Conservation (phyloP, 2,888 invertebrate species). For the Antheraea yamamai region DNA sequence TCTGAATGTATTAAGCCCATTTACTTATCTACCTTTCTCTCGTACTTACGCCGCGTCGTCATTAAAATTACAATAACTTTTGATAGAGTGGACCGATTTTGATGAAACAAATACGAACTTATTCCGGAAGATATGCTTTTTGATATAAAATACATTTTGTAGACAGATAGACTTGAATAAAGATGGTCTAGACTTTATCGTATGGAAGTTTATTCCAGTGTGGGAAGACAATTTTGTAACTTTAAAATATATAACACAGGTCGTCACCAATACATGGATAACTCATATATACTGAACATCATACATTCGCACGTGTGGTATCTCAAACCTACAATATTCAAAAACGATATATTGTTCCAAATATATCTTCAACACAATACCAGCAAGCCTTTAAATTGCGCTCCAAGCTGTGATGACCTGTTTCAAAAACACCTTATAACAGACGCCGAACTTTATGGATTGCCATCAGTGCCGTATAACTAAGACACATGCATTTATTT, state of each 20-base stretch:
- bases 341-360: background rate
- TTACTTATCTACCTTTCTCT: too few species aligned
- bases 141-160: too few species aligned
- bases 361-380: background rate
- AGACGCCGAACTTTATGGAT: background rate
- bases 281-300: background rate
- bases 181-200: background rate
- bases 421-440: background rate
- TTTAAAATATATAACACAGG: background rate
- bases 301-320: background rate
- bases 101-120: too few species aligned
- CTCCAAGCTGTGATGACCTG: background rate
- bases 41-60: too few species aligned
- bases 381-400: background rate
- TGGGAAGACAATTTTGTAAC: constrained; percentile 2
- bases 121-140: too few species aligned
- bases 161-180: background rate
- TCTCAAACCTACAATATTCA: background rate
- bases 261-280: background rate
- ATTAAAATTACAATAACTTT: too few species aligned
- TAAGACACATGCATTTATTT: background rate
- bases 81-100: too few species aligned
- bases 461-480: background rate
- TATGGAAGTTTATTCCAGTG: constrained; percentile 5
- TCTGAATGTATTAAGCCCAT: too few species aligned